phyloP scores from a whole-genome alignment of 2,113 vertebrate species.

The Hemichromis elongatus region DNA sequence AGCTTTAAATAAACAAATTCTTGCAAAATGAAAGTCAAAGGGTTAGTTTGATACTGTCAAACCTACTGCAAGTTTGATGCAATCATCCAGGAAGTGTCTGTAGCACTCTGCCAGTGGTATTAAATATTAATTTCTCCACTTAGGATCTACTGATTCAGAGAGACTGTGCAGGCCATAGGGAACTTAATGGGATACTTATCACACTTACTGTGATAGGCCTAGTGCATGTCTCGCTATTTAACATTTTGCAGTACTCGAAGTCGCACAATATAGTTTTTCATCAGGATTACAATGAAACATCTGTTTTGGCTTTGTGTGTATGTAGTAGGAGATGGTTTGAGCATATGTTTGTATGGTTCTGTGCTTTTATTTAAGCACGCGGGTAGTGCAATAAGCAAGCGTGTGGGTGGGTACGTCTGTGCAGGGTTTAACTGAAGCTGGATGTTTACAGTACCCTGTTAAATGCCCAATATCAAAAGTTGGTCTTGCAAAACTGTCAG shows the following conservation, averaged over 20 bases:
- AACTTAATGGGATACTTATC: slow-evolving; percentile 57
- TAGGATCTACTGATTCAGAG: slow-evolving; percentile 46
- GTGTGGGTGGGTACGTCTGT: background rate
- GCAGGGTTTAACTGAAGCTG: background rate
- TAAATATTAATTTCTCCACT: slow-evolving; percentile 59
- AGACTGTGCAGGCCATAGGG: slow-evolving; percentile 38
- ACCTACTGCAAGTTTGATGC: slow-evolving; percentile 11
- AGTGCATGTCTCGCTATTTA: slow-evolving; percentile 37
- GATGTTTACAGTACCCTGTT: slow-evolving; percentile 43
- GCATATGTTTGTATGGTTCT: background rate
- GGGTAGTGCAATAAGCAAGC: background rate
- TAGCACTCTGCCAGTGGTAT: slow-evolving; percentile 31
- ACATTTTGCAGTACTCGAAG: slow-evolving; percentile 1
- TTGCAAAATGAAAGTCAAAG: background rate
- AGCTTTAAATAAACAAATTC: background rate
- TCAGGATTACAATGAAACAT: background rate
- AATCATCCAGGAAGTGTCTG: slow-evolving; percentile 34
- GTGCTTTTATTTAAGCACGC: background rate
- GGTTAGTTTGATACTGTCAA: slow-evolving; percentile 1
- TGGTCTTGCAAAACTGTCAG: slow-evolving; percentile 45
- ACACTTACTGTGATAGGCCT: slow-evolving; percentile 31
- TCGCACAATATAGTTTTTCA: background rate
- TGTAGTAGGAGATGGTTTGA: background rate
- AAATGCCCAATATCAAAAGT: slow-evolving; percentile 56
- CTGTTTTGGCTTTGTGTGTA: background rate